Conservation (phyloP, 2,113 vertebrate species). For the Recurvirostra avosetta region DNA sequence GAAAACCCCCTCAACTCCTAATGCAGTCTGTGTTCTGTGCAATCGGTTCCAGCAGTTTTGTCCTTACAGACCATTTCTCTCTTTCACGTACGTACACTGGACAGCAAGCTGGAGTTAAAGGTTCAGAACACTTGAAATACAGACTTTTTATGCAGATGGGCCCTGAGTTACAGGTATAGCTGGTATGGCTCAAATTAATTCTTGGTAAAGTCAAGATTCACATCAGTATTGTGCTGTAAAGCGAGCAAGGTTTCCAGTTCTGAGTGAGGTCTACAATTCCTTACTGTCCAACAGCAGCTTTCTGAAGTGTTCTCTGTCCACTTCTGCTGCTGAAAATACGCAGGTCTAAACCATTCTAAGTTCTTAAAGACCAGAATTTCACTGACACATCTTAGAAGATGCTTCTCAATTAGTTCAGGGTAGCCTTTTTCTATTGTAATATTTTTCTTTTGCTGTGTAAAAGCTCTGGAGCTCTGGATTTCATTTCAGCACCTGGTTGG, state of each 20-base stretch:
- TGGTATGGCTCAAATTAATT: neutral
- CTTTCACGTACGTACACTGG: rapidly evolving
- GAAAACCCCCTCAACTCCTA: neutral
- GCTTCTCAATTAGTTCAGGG: neutral
- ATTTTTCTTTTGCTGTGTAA: neutral
- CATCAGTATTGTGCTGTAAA: neutral
- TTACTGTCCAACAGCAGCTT: neutral
- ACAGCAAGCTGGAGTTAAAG: neutral
- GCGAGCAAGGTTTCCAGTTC: neutral
- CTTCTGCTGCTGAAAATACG: neutral
- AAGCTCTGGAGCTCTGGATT: neutral
- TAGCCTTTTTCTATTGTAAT: neutral
- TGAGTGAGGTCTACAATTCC: neutral
- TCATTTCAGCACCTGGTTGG: neutral
- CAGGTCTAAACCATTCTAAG: neutral
- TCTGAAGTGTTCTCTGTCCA: neutral
- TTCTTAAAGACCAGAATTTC: neutral
- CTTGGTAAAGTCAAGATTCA: neutral
- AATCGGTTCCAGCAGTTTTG: neutral
- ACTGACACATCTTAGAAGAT: neutral
- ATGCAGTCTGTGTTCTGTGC: neutral
- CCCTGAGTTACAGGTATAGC: neutral
- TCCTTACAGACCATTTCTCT: neutral
- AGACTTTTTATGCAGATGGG: neutral
- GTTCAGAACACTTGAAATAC: neutral